Conservation (phyloP, 1,140 invertebrate genomes). For the Cepaea nemoralis region DNA sequence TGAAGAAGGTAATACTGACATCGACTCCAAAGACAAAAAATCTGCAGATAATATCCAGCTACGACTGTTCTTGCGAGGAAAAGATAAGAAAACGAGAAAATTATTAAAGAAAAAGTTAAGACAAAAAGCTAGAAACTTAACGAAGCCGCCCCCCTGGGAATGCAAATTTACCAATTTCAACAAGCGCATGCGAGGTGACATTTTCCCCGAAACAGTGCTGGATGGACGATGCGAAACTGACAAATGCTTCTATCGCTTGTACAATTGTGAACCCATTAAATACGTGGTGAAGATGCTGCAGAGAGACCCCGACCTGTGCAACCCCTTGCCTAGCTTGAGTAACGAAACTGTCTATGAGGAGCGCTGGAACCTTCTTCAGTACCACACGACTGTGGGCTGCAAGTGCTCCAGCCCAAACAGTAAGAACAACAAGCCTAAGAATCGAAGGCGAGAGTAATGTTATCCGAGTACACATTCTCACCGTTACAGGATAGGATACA, state of each 20-base stretch:
- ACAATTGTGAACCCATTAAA: conserved; percentile 57
- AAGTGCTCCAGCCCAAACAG: conserved; percentile 48
- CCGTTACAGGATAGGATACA: neutral
- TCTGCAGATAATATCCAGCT: conserved; percentile 35
- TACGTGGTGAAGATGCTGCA: conserved; percentile 57
- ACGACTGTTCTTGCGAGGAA: conserved; percentile 36
- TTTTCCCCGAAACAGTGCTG: conserved; percentile 54
- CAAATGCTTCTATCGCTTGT: conserved; percentile 60
- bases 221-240: conserved; percentile 55
- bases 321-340: conserved; percentile 54
- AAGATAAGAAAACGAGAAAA: conserved; percentile 49
- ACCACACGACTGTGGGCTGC: conserved; percentile 57
- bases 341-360: conserved; percentile 60
- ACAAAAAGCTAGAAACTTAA: conserved; percentile 47
- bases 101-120: conserved; percentile 49
- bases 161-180: conserved; percentile 53
- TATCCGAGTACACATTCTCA: neutral
- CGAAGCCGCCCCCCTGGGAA: conserved; percentile 53
- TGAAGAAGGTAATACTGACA: neutral
- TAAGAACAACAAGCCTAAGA: neutral
- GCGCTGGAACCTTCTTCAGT: conserved; percentile 51
- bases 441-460: neutral
- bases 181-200: conserved; percentile 47
- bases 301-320: conserved; percentile 58
- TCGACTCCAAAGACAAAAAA: neutral